Conservation (phyloP, 2,888 invertebrate species). For the Pecten maximus region DNA sequence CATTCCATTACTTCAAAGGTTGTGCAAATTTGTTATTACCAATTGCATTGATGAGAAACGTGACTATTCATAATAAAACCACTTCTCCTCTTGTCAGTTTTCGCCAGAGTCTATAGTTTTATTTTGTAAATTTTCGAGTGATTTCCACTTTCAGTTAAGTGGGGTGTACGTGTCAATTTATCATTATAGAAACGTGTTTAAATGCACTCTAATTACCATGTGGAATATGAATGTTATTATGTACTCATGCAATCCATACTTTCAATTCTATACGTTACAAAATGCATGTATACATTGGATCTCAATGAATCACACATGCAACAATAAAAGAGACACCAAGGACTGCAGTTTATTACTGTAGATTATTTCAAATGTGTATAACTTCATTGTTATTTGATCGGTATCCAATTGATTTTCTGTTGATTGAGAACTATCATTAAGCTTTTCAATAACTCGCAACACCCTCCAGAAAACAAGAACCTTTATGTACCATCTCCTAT, state of each 20-base stretch:
- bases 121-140: not conserved
- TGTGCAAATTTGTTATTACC: not conserved
- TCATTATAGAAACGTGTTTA: not conserved
- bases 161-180: not conserved
- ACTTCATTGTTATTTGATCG: no score
- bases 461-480: no score
- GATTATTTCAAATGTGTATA: no score
- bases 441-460: no score
- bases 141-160: not conserved
- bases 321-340: no score
- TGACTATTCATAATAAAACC: not conserved
- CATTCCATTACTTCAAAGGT: conserved; percentile 19
- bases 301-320: no score
- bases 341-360: no score
- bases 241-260: not conserved
- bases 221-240: not conserved
- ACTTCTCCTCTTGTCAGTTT: not conserved
- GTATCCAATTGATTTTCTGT: no score
- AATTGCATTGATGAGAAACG: not conserved
- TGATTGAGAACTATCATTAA: no score
- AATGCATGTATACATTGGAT: not conserved
- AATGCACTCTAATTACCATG: not conserved
- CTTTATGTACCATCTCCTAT: no score
- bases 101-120: not conserved
- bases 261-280: not conserved